A percentile compares a stretch with the other conserved stretches of the same genome.
Conservation (phyloP, 2,888 invertebrate species). For the Campaea margaritaria region DNA sequence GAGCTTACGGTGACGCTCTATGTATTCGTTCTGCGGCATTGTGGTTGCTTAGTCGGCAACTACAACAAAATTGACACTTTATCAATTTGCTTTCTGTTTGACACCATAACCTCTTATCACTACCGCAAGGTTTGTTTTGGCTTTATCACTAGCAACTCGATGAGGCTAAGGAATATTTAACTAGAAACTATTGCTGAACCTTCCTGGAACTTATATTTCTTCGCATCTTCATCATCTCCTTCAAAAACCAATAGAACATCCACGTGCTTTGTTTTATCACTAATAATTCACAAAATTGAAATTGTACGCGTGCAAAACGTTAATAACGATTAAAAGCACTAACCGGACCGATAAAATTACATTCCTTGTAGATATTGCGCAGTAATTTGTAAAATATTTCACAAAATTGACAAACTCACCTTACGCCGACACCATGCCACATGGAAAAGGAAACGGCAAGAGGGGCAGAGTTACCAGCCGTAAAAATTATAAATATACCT, state of each 20-base stretch:
- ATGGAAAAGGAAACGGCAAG: constrained; percentile 72
- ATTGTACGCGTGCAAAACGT: not conserved
- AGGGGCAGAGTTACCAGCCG: not conserved
- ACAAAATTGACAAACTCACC: constrained; percentile 70
- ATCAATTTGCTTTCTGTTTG: constrained; percentile 48
- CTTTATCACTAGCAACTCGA: not conserved
- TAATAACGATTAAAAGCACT: constrained; percentile 6
- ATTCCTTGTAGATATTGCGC: constrained; percentile 42
- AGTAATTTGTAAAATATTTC: constrained; percentile 52
- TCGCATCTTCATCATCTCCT: constrained; percentile 26
- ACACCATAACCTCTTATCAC: constrained; percentile 58
- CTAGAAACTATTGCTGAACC: constrained; percentile 2
- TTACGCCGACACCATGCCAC: constrained; percentile 83
- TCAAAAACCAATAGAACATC: constrained; percentile 15
- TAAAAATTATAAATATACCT: not conserved
- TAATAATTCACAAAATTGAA: constrained; percentile 19
- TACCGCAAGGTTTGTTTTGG: constrained; percentile 6
- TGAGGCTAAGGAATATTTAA: not conserved
- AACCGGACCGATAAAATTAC: constrained; percentile 10
- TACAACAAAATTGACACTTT: constrained; percentile 78
- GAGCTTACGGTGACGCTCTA: constrained; percentile 98
- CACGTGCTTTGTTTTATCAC: constrained; percentile 39
- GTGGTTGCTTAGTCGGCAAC: constrained; percentile 84
- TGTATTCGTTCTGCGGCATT: constrained; percentile 99
- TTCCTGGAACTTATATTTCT: constrained; percentile 17